A percentile compares a stretch with the other conserved stretches of the same genome.
These are phyloP conservation scores for Pseudomyrmex concolor DNA, from an alignment of 1,140 invertebrate genomes.

Conservation along the genomic window DNA sequence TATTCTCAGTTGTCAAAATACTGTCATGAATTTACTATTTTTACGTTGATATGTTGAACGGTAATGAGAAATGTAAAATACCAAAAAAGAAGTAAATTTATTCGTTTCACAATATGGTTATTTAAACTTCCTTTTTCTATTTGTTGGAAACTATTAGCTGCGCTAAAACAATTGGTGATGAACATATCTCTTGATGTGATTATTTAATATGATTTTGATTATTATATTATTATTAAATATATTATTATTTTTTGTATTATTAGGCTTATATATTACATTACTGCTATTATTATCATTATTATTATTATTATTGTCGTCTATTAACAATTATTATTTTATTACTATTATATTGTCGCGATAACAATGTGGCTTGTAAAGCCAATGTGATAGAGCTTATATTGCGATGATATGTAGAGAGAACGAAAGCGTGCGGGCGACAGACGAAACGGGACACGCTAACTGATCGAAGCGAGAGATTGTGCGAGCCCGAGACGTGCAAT, in stretches of 20 bases:
- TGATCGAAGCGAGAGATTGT: slow-evolving; percentile 67
- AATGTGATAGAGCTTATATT: slow-evolving; percentile 85
- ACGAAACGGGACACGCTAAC: slow-evolving; percentile 67
- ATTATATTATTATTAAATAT: slow-evolving; percentile 41
- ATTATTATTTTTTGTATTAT: slow-evolving; percentile 64
- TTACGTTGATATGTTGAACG: slow-evolving; percentile 56
- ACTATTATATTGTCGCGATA: slow-evolving; percentile 77
- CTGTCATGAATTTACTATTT: slow-evolving; percentile 55
- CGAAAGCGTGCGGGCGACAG: slow-evolving; percentile 40
- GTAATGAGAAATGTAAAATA: slow-evolving; percentile 53
- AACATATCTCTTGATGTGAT: slow-evolving; percentile 55
- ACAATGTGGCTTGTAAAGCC: slow-evolving; percentile 84
- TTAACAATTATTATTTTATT: slow-evolving; percentile 73
- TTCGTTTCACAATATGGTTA: slow-evolving; percentile 51
- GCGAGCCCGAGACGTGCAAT: slow-evolving; percentile 69
- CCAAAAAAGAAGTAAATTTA: slow-evolving; percentile 61
- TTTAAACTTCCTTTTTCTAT: slow-evolving; percentile 67
- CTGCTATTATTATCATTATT: slow-evolving; percentile 65
- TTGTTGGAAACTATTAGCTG: slow-evolving; percentile 55
- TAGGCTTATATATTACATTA: slow-evolving; percentile 51
- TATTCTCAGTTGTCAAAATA: slow-evolving; percentile 50
- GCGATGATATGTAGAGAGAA: slow-evolving; percentile 75
- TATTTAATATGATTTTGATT: slow-evolving; percentile 66
- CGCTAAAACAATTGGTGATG: slow-evolving; percentile 51
- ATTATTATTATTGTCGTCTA: slow-evolving; percentile 60